Evolutionary conservation across 2,888 invertebrate genomes (phyloP), one percentile per base, ranked within the genome.

Genomic region (Altica lythri): DNA sequence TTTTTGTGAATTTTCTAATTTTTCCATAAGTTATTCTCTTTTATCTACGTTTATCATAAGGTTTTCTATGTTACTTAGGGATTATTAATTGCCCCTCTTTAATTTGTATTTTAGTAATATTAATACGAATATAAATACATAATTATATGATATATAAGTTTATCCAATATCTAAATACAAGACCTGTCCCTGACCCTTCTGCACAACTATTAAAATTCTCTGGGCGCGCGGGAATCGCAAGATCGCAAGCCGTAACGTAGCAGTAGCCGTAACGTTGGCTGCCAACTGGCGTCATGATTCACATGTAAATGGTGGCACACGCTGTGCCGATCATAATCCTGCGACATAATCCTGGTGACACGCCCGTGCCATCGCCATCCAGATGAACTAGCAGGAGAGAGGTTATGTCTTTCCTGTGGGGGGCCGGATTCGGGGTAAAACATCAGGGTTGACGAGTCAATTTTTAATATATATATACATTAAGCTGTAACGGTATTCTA

Each of bases 221-320:
- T 16, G 40, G 47, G 46, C 29, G 19, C 40, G 38, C 53, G 34
- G 40, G 44, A 43, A 16, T 34, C 34, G 9, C 34, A 34, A 16
- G 14, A n/a, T 30, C 34, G 12, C 16, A 14, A 14, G 2, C 30
- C 4, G 2, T 3, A 13, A 2, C 30, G 30, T 32, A 3, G 30
- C 30, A 12, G 16, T 34, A 34, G 4, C 25, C 6, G 29, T 29
- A 19, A 18, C 30, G 38, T 40, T 19, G 30, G 17, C 71, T 66
- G 47, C 47, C 70, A 70, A 70, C 71, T 71, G 70, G 70, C 70
- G 67, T 67, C 69, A 70, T 71, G 70, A 70, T 70, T 70, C 71
- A 70, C 71, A 71, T 71, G 71, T 70, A 71, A 71, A 71, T 71
- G 70, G 71, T 67, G 63, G 64, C 66, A 66, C 68, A 68, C 67